Conservation (phyloP, 2,888 invertebrate species). For the Sarcophaga variegata region DNA sequence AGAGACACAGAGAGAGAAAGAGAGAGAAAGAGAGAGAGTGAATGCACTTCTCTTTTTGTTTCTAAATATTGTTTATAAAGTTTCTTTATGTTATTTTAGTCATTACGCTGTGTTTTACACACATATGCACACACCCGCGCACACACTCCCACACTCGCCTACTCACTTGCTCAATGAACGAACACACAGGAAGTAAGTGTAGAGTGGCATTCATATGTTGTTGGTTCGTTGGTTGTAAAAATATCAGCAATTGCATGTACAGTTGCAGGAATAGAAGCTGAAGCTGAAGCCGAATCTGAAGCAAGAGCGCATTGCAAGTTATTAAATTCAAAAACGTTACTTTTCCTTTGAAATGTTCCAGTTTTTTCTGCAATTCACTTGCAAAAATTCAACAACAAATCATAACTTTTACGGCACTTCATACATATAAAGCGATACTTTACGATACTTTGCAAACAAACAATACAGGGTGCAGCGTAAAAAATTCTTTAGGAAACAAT, state of each 20-base stretch:
- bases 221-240: no score
- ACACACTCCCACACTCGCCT: background rate
- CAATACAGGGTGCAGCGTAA: background rate
- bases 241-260: background rate
- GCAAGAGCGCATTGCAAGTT: no score
- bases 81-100: slow-evolving; percentile 1
- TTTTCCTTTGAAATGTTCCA: slow-evolving; percentile 12
- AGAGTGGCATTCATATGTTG: no score
- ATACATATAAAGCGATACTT: background rate
- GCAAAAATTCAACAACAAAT: slow-evolving; percentile 21
- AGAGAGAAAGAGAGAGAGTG: background rate
- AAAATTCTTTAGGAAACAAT: no score
- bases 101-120: no score
- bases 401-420: slow-evolving; percentile 4
- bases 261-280: background rate
- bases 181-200: no score
- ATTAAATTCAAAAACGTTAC: background rate
- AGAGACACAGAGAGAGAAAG: background rate
- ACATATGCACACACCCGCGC: no score
- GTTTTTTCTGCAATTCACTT: slow-evolving; percentile 15
- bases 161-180: no score
- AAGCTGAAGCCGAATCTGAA: no score
- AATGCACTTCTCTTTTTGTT: background rate
- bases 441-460: background rate
- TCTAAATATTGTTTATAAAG: slow-evolving; percentile 24